Evolutionary conservation across 2,113 vertebrate genomes (phyloP).

Genomic region (Cololabis saira): DNA sequence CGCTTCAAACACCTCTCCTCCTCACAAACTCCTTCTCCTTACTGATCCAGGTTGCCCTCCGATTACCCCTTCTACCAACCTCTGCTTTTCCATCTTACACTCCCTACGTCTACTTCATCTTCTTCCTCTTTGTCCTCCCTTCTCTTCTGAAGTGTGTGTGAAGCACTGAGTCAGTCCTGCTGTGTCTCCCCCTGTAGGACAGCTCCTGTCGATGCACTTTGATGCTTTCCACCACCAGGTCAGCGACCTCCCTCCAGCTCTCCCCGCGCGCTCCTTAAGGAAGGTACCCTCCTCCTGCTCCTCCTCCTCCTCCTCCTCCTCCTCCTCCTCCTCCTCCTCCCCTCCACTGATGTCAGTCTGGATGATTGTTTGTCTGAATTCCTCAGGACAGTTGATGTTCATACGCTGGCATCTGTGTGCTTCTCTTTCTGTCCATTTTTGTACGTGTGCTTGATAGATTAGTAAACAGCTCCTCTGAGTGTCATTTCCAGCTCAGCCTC

Average conservation of each 20-base stretch:
- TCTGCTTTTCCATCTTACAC: not conserved
- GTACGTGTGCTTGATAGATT: not conserved
- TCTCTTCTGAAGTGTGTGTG: constrained; percentile 30
- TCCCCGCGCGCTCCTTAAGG: constrained; percentile 93
- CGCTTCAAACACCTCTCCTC: not conserved
- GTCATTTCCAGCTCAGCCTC: not conserved
- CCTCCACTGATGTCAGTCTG: constrained; percentile 26
- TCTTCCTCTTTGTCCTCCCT: not conserved
- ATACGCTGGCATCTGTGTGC: not conserved
- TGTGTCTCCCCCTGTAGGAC: constrained; percentile 86
- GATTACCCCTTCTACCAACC: not conserved
- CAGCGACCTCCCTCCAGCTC: constrained; percentile 92
- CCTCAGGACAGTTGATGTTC: not conserved
- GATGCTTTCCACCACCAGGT: constrained; percentile 97
- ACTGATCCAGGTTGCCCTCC: not conserved
- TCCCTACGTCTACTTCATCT: not conserved
- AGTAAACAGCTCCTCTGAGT: not conserved
- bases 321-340: constrained; percentile 35
- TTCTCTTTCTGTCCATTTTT: not conserved
- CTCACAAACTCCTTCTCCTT: constrained; percentile 6
- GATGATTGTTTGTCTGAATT: constrained; percentile 12
- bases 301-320: constrained; percentile 30
- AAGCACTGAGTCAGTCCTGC: constrained; percentile 69
- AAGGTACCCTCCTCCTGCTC: constrained; percentile 83
- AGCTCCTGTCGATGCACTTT: constrained; percentile 94